These are phyloP conservation scores for Pelobates cultripes DNA, from an alignment of 2,797 vertebrate species.

Conservation along the genomic window DNA sequence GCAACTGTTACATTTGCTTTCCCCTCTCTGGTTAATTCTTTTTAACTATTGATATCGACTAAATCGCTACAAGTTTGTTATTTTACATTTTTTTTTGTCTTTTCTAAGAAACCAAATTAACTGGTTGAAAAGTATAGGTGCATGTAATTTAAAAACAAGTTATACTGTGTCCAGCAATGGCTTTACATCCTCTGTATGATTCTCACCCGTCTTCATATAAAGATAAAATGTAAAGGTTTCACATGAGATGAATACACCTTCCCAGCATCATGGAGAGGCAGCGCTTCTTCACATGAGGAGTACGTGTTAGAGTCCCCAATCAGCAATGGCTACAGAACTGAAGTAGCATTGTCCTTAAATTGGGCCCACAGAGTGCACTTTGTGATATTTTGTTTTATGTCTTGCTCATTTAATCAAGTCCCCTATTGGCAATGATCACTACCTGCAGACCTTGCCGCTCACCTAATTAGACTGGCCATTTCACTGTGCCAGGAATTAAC, in stretches of 20 bases:
- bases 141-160: too few relatives aligned
- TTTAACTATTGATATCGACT: too few relatives aligned
- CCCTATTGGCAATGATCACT: slow-evolving; percentile 52
- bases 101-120: too few relatives aligned
- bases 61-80: too few relatives aligned
- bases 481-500: slow-evolving; percentile 21
- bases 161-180: too few relatives aligned
- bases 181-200: too few relatives aligned
- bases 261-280: neutral
- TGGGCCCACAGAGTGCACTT: slow-evolving; percentile 48
- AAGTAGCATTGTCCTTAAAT: slow-evolving; percentile 41
- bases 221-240: neutral
- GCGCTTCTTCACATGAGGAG: neutral
- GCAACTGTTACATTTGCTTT: too few relatives aligned
- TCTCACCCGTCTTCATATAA: neutral
- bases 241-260: neutral
- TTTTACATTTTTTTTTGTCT: too few relatives aligned
- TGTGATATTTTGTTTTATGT: slow-evolving; percentile 49
- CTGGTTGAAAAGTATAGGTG: too few relatives aligned
- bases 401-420: slow-evolving; percentile 44
- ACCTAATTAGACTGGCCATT: slow-evolving; percentile 50
- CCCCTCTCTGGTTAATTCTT: too few relatives aligned
- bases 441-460: slow-evolving; percentile 36
- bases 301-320: slow-evolving; percentile 31
- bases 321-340: slow-evolving; percentile 1